A percentile compares a stretch with the other conserved stretches of the same genome.
These are phyloP conservation scores for Ictalurus punctatus DNA, from an alignment of 2,113 vertebrate genomes.

Conservation along the genomic window DNA sequence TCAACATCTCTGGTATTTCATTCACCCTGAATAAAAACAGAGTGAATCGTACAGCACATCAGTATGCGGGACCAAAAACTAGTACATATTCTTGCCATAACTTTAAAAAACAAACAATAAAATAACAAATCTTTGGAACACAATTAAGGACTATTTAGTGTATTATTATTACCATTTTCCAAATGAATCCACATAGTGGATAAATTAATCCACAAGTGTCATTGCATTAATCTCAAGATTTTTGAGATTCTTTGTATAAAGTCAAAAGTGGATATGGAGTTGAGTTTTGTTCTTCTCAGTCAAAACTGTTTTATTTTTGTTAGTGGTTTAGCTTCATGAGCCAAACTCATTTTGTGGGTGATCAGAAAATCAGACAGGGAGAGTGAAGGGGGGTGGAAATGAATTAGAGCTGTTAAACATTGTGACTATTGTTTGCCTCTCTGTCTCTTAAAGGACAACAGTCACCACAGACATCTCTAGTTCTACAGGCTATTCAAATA, in stretches of 20 bases:
- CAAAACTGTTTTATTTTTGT: slow-evolving; percentile 66
- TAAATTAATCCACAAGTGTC: too few relatives aligned
- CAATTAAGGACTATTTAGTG: background rate
- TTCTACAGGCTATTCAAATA: background rate
- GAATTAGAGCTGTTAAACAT: background rate
- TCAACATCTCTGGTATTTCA: slow-evolving; percentile 38
- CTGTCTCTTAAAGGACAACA: slow-evolving; percentile 15
- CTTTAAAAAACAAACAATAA: slow-evolving; percentile 27
- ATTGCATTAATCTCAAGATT: background rate
- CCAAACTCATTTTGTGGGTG: slow-evolving; percentile 63
- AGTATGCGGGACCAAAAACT: background rate
- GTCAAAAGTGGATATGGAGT: slow-evolving; percentile 45
- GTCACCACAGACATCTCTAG: slow-evolving; percentile 1
- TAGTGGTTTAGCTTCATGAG: slow-evolving; percentile 62
- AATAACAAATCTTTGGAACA: background rate
- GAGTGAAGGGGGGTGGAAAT: background rate
- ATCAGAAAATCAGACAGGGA: slow-evolving; percentile 55
- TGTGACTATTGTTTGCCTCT: background rate
- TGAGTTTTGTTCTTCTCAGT: slow-evolving; percentile 57
- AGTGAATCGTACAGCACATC: background rate
- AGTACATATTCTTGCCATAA: slow-evolving; percentile 12
- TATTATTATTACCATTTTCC: background rate
- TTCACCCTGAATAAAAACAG: slow-evolving; percentile 33
- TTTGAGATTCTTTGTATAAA: slow-evolving; percentile 24
- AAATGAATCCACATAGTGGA: background rate